Percentiles rank a stretch among this genome's conserved stretches.
phyloP scores from a whole-genome alignment of 2,797 vertebrate genomes.

The Amblyopsis hoosieri region DNA sequence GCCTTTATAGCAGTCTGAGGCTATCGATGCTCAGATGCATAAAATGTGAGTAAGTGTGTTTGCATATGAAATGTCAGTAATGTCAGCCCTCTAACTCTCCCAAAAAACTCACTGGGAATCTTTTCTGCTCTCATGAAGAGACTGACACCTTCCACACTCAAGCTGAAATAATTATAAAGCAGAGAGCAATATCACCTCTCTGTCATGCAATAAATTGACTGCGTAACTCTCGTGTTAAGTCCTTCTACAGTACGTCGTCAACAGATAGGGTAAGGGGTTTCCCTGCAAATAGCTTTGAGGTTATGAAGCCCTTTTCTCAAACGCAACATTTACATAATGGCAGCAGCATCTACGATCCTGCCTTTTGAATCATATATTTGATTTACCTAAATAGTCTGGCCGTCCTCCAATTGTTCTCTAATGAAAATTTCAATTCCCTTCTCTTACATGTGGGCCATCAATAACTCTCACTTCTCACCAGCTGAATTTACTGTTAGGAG shows the following conservation, averaged over 20 bases:
- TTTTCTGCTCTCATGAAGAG: constrained; percentile 39
- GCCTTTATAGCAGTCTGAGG: constrained; percentile 39
- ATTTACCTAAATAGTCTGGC: constrained; percentile 74
- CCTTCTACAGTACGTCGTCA: constrained; percentile 64
- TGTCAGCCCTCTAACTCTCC: constrained; percentile 9
- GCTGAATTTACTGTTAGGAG: constrained; percentile 30
- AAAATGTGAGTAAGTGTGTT: constrained; percentile 41
- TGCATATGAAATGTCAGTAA: constrained; percentile 29
- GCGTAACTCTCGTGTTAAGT: constrained; percentile 79
- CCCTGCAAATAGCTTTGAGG: constrained; percentile 74
- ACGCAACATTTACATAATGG: constrained; percentile 72
- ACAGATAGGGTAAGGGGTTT: constrained; percentile 75
- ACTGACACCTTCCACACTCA: constrained; percentile 32
- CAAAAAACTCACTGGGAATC: constrained; percentile 35
- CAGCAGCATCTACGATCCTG: constrained; percentile 48
- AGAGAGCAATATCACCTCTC: constrained; percentile 72
- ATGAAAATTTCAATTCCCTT: constrained; percentile 68
- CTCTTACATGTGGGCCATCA: constrained; percentile 63
- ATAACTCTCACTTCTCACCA: constrained; percentile 50
- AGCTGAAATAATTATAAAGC: constrained; percentile 38
- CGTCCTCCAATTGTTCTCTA: constrained; percentile 68
- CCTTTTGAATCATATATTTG: constrained; percentile 68
- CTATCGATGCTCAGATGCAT: constrained; percentile 31
- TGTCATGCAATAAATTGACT: constrained; percentile 74
- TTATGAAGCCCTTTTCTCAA: constrained; percentile 78